Evolutionary conservation across 1,140 invertebrate species (phyloP), one percentile per base, ranked within the genome.

Genomic region (Penaeus vannamei): DNA sequence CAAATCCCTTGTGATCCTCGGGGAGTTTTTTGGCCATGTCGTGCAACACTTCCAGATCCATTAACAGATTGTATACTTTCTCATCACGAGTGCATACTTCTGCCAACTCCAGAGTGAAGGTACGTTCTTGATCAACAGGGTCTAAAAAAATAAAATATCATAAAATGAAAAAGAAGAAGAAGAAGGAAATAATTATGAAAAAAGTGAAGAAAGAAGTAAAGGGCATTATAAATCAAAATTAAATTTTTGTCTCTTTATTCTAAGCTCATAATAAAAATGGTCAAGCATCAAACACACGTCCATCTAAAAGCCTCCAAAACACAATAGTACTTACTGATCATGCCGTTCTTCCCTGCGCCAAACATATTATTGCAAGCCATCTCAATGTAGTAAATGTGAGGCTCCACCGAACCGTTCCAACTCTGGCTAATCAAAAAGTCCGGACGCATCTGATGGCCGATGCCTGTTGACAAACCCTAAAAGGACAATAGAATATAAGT

Each of bases 281-380:
- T 53, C 46, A 53, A 53, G 46, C 14, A 14, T 12, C 46, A 53
- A 53, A 14, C 8, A 53, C 8, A 53, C 14, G 0, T 53, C 46
- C 10, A 53, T 53, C 14, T 53, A 53, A 12, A 10, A 53, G 14
- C 1, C 46, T 53, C 46, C 3, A 53, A 53, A 53, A 53, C 10
- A 10, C 8, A 53, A 53, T 10, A 53, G 14, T 26, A 87, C 85
- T 87, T 81, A 87, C 85, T 82, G 61, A 87, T 87, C 85, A 87
- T 81, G 60, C 85, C 85, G n/a, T 87, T 60, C 53, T 77, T 77
- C 20, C 85, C 85, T 53, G 17, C 79, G 22, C 85, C 85, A 46
- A 87, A 87, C 85, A 87, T 87, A 59, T 81, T 81, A 66, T 81
- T 81, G 23, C 85, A 87, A 12, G 85, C 60, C 85, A 87, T 66